Base-by-base conservation (phyloP, 2,888 invertebrate species). In the Drosophila borborema region DNA sequence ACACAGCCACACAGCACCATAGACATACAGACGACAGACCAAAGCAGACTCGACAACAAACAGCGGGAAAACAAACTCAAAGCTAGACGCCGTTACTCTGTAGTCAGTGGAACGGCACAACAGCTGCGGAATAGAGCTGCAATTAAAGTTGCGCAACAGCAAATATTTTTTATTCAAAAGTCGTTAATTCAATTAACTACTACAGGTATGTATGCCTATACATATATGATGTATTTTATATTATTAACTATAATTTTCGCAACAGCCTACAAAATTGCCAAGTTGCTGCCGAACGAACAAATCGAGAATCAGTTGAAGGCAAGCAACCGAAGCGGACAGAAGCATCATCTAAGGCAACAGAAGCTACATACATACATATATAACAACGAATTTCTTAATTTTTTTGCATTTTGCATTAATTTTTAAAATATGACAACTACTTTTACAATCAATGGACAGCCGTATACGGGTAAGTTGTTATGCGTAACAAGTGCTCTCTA, bases 391-490 rank as follows among this genome's bases (percentile, higher is more conserved):
- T 46, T 23, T 46, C 2, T 7, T 0, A 7, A 34, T 23, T 40
- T 20, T 3, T 8, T 18, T 4, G 6, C n/a, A 34, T 5, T 49
- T 23, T 16, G 14, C 14, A 23, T 40, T 34, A 16, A 1, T 43
- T 54, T 20, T 20, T 20, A 5, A 64, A 23, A 40, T 0, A 92
- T 90, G 90, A 79, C 88, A 14, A 86, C 87, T 0, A 82, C 78
- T 28, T 90, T 92, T 62, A 81, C 73, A 6, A 91, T 92, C 48
- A 92, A 92, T 63, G 90, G 87, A 9, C 74, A 77, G 72, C 70
- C 80, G 0, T 90, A 86, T 38, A 79, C 74, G 38, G 86, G 91
- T 91, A 66, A 85, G 83, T 74, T 59, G 16, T 1, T 6, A 36
- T 10, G 34, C 38, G 46, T 55, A 14, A 2, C 0, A n/a, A 14